phyloP scores from a whole-genome alignment of 1,140 invertebrate species.

The Drosophila kikkawai region DNA sequence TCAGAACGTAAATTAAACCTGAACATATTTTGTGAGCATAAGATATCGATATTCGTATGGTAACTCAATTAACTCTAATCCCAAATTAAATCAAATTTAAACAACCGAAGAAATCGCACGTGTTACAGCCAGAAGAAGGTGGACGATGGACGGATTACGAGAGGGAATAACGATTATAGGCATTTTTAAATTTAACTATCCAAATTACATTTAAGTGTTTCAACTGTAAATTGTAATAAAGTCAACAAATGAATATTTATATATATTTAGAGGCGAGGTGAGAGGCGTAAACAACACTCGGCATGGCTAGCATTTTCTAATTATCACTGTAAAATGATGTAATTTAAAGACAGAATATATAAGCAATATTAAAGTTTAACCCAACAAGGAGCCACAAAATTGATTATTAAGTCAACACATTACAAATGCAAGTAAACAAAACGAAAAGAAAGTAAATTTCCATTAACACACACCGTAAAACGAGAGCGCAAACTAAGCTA shows the following conservation, averaged over 20 bases:
- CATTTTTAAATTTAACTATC: conserved; percentile 75
- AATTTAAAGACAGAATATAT: conserved; percentile 72
- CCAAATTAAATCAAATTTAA: conserved; percentile 73
- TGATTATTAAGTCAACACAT: conserved; percentile 45
- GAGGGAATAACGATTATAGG: conserved; percentile 48
- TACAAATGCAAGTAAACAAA: conserved; percentile 40
- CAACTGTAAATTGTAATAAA: conserved; percentile 76
- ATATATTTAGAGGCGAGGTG: conserved; percentile 29
- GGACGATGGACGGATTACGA: conserved; percentile 38
- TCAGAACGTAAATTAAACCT: conserved; percentile 58
- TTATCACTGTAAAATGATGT: conserved; percentile 78
- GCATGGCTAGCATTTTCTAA: conserved; percentile 66
- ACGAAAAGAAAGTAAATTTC: conserved; percentile 46
- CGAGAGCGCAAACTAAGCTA: conserved; percentile 60
- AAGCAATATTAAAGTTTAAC: conserved; percentile 82
- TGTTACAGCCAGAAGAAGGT: conserved; percentile 66
- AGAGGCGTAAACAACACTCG: conserved; percentile 24
- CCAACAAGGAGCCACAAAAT: conserved; percentile 51
- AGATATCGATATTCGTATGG: conserved; percentile 54
- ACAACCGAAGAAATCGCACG: conserved; percentile 63
- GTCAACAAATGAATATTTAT: conserved; percentile 48
- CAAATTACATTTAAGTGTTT: conserved; percentile 71
- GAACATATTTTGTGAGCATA: conserved; percentile 56
- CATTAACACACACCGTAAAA: conserved; percentile 58
- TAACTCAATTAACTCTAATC: conserved; percentile 58